Evolutionary conservation across 2,888 invertebrate species (phyloP).

Genomic region (Philereme vetulata): DNA sequence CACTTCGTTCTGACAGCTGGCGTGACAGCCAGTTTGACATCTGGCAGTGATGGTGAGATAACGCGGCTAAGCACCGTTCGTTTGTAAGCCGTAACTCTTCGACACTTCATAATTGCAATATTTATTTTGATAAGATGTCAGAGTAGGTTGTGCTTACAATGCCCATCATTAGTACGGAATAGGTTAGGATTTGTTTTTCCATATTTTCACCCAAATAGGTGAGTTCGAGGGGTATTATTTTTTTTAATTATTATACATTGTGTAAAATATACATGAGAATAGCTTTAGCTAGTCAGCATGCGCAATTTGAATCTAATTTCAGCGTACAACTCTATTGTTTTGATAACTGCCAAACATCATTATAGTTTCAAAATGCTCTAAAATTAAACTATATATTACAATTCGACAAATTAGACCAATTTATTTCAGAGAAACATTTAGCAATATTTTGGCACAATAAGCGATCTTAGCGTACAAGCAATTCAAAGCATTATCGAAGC

Average conservation of each 20-base stretch:
- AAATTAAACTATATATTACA: too few species aligned
- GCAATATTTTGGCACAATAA: constrained; percentile 19
- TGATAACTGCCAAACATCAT: too few species aligned
- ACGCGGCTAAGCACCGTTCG: constrained; percentile 45
- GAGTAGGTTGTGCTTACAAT: neutral
- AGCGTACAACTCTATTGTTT: too few species aligned
- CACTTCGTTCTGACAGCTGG: constrained; percentile 54
- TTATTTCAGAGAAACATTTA: constrained; percentile 11
- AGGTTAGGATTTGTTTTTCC: too few species aligned
- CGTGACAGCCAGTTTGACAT: constrained; percentile 48
- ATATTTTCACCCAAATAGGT: too few species aligned
- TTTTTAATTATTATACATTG: too few species aligned
- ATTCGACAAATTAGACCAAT: constrained; percentile 2
- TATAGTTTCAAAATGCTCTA: too few species aligned
- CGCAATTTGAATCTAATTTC: too few species aligned
- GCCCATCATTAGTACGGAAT: too few species aligned
- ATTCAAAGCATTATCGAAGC: constrained; percentile 73
- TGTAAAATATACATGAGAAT: too few species aligned
- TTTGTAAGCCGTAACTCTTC: constrained; percentile 42
- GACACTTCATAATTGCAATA: constrained; percentile 27
- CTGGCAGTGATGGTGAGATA: constrained; percentile 65
- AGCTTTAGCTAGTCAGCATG: too few species aligned
- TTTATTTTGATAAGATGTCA: constrained; percentile 18
- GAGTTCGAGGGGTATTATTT: too few species aligned
- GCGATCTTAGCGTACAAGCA: constrained; percentile 35